Evolutionary conservation across 2,888 invertebrate species (phyloP).

Genomic region (Drosophila fulvimacula): DNA sequence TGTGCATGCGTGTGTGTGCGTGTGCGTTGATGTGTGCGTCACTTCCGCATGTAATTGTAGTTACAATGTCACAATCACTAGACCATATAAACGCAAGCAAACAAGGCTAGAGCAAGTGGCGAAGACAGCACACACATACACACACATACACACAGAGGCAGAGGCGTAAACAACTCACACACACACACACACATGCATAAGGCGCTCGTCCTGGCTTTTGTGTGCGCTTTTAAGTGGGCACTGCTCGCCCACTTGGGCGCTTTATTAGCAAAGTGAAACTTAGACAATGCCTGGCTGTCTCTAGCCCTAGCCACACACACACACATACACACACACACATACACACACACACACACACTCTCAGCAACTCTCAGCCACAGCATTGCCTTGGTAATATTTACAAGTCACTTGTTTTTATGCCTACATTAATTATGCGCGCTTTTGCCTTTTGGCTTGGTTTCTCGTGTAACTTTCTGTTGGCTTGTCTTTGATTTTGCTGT

Average conservation of each 20-base stretch:
- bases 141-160: conserved; percentile 4
- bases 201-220: conserved; percentile 39
- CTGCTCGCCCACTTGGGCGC: conserved; percentile 67
- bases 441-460: conserved; percentile 61
- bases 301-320: conserved; percentile 53
- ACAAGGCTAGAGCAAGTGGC: conserved; percentile 37
- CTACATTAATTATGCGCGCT: conserved; percentile 81
- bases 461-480: conserved; percentile 48
- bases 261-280: conserved; percentile 72
- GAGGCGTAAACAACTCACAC: conserved; percentile 23
- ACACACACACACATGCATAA: conserved; percentile 10
- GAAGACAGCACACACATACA: conserved; percentile 14
- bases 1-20: conserved; percentile 25
- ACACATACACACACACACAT: conserved; percentile 6
- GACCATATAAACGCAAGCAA: conserved; percentile 77
- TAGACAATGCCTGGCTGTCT: conserved; percentile 48
- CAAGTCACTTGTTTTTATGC: conserved; percentile 82
- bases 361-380: conserved; percentile 46
- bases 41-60: conserved; percentile 81
- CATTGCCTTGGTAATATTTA: conserved; percentile 78
- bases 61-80: conserved; percentile 81
- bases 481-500: conserved; percentile 74
- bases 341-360: background rate
- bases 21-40: conserved; percentile 77
- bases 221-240: conserved; percentile 73